A percentile compares a stretch with the other conserved stretches of the same genome.
Conservation (phyloP, 35 echinoderm and acorn worm species). For the Amphiura filiformis region DNA sequence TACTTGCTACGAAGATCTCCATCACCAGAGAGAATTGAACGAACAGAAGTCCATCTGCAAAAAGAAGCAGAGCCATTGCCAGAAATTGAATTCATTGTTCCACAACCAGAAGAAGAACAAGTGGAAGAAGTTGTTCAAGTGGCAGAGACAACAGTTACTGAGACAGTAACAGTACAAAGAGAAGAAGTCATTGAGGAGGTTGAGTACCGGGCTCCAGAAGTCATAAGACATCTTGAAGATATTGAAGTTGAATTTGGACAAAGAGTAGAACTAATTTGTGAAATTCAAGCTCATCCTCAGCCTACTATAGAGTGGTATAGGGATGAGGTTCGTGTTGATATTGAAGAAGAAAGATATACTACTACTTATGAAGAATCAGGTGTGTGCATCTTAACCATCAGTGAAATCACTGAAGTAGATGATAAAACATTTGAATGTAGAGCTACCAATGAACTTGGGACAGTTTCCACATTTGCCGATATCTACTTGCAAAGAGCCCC, state of each 20-base stretch:
- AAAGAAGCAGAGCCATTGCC: slow-evolving; percentile 61
- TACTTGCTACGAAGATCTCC: background rate
- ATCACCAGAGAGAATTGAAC: slow-evolving; percentile 38
- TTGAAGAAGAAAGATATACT: slow-evolving; percentile 42
- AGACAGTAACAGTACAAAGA: slow-evolving; percentile 55
- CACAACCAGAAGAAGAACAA: slow-evolving; percentile 40
- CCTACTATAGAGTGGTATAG: slow-evolving; percentile 28
- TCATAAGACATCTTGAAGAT: slow-evolving; percentile 53
- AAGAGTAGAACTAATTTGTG: slow-evolving; percentile 49
- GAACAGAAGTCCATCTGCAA: slow-evolving; percentile 59
- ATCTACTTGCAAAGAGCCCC: slow-evolving; percentile 61
- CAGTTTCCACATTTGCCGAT: slow-evolving; percentile 83
- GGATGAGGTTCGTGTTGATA: background rate
- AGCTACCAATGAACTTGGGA: slow-evolving; percentile 78
- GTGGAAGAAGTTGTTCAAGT: background rate
- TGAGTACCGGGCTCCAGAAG: slow-evolving; percentile 37
- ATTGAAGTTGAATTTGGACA: slow-evolving; percentile 1
- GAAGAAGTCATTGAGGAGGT: slow-evolving; percentile 38
- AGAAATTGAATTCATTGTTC: slow-evolving; percentile 42
- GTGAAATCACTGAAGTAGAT: slow-evolving; percentile 65
- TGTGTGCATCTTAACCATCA: slow-evolving; percentile 49
- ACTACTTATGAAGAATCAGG: slow-evolving; percentile 58
- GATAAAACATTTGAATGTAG: slow-evolving; percentile 89
- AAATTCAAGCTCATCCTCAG: slow-evolving; percentile 71
- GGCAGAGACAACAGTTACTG: slow-evolving; percentile 27